A percentile compares a stretch with the other conserved stretches of the same genome.
These are phyloP conservation scores for Rana temporaria DNA, from an alignment of 2,113 vertebrate species.

Conservation along the genomic window DNA sequence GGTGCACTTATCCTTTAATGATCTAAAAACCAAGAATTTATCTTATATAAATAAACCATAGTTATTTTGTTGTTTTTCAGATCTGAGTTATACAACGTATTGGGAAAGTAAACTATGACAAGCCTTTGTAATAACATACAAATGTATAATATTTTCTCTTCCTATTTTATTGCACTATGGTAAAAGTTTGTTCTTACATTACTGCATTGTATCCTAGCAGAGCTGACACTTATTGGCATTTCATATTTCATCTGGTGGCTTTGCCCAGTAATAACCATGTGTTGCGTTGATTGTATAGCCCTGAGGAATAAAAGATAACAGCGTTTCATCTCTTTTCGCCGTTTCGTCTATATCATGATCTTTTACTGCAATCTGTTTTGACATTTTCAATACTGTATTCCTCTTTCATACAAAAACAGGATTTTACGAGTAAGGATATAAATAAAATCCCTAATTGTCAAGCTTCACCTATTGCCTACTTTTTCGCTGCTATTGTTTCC, in stretches of 20 bases:
- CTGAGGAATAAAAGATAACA: slow-evolving; percentile 13
- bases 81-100: too few species aligned
- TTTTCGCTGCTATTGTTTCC: slow-evolving; percentile 11
- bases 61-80: too few species aligned
- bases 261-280: slow-evolving; percentile 37
- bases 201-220: slow-evolving; percentile 12
- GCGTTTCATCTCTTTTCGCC: slow-evolving; percentile 26
- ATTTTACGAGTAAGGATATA: slow-evolving; percentile 45
- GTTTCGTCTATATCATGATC: slow-evolving; percentile 26
- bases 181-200: slow-evolving; percentile 27
- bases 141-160: not conserved
- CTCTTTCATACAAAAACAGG: slow-evolving; percentile 23
- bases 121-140: too few species aligned
- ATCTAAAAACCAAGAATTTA: too few species aligned
- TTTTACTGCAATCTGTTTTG: slow-evolving; percentile 32
- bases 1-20: too few species aligned
- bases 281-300: slow-evolving; percentile 37
- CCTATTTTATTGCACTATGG: not conserved
- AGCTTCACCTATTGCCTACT: not conserved
- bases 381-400: slow-evolving; percentile 46
- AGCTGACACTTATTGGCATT: slow-evolving; percentile 38
- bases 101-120: too few species aligned
- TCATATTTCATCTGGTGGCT: slow-evolving; percentile 20
- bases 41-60: too few species aligned
- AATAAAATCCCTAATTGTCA: slow-evolving; percentile 40